Evolutionary conservation across 2,888 invertebrate species (phyloP), one percentile per base, ranked within the genome.

Genomic region (Platerodrilus igneus): DNA sequence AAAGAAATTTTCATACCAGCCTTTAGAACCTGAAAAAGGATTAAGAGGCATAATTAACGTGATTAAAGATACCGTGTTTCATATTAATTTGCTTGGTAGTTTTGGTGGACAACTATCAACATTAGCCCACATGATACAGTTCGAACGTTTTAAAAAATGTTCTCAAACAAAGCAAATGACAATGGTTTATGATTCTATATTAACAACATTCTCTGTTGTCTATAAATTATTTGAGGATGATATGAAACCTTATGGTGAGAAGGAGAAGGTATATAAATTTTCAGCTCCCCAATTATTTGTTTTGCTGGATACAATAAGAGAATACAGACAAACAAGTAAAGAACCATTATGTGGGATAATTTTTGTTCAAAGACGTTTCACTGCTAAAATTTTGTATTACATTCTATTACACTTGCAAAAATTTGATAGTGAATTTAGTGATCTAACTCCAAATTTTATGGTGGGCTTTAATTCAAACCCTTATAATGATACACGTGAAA

Each of bases 311-410:
- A 68, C 82, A 42, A 61, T 92, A 5, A 71, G 74, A 37, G 68
- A 73, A 20, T 81, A 75, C 53, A 75, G 73, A 70, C 70, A 1
- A 30, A 56, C 15, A 4, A 56, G 59, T 0, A 54, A 64, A 61
- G 71, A 76, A 51, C 69, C 72, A 4, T 64, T 86, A 6, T 83
- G 80, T 32, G 79, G 77, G 0, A 75, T 90, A 10, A 73, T 90
- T 42, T 88, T 90, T 63, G 82, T 84, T 0, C 69, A 79, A 53
- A 73, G 82, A 49, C 71, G 89, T 29, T 81, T 83, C 51, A 83
- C 86, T 0, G 85, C 89, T 0, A 85, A 86, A 66, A 72, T 86
- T 4, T 55, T 93, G 1, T 85, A 75, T 58, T 80, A 84, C 44
- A 59, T 87, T 3, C 53, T 90, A 3, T 73, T 78, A 39, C 66